Evolutionary conservation across 2,113 vertebrate species (phyloP).

Genomic region (Noctilio leporinus): DNA sequence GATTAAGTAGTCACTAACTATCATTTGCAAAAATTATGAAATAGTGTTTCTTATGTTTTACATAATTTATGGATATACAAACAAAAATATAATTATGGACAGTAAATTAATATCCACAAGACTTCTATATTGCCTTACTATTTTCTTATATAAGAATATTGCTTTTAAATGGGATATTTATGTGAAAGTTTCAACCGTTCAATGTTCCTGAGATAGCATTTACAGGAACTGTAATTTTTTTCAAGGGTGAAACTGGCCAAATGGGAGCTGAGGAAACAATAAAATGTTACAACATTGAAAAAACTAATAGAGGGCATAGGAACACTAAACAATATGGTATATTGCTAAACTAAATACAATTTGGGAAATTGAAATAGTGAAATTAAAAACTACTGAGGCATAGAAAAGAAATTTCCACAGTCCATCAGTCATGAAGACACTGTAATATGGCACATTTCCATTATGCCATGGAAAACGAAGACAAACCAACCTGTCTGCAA

Average conservation of each 20-base stretch:
- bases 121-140: background rate
- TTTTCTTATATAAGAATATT: background rate
- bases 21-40: background rate
- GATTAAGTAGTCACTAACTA: background rate
- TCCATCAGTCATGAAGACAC: slow-evolving; percentile 61
- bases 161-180: background rate
- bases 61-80: background rate
- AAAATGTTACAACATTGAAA: slow-evolving; percentile 34
- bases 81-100: background rate
- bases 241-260: slow-evolving; percentile 9
- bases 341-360: slow-evolving; percentile 71
- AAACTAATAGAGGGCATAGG: slow-evolving; percentile 51
- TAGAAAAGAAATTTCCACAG: slow-evolving; percentile 70
- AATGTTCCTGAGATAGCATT: background rate
- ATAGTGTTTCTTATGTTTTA: background rate
- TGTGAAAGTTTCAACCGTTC: background rate
- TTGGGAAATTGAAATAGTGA: slow-evolving; percentile 71
- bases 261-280: slow-evolving; percentile 36
- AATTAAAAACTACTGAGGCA: slow-evolving; percentile 78
- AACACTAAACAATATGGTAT: slow-evolving; percentile 62
- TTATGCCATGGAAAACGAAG: slow-evolving; percentile 30
- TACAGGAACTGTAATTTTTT: slow-evolving; percentile 13
- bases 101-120: background rate
- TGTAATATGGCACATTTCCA: slow-evolving; percentile 23
- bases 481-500: background rate